Evolutionary conservation across 92 coral and sea anemone species (phyloP), one percentile per base, ranked within the genome.

Genomic region (Epizoanthus ramosus): DNA sequence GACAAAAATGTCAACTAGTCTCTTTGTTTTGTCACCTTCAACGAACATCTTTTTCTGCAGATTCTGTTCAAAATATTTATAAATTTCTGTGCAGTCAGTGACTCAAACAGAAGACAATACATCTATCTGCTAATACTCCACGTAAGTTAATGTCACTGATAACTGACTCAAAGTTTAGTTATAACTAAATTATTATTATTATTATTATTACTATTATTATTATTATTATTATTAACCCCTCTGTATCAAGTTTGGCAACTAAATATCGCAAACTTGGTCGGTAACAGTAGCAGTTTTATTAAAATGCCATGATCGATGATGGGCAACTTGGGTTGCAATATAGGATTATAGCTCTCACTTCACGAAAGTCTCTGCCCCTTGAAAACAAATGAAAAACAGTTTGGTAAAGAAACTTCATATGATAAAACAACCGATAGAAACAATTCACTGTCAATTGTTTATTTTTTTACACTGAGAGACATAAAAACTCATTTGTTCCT

Each of bases 1-100:
- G 37, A 86, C 89, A 86, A 66, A 85, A 68, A 86, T 86, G 63
- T 79, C 85, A 28, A 86, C 73, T 14, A 86, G 47, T 71, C 79
- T 14, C 22, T 85, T 16, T 41, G 16, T 57, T 82, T 16, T 74
- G 17, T 63, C n/a, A n/a, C 57, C 80, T 8, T 52, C 41, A 45
- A 43, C 22, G 8, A 65, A 65, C 63, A 79, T 79, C 35, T 41
- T 15, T 15, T 37, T 7, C 47, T 63, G 84, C 37, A 75, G 68
- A 15, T 75, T 68, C 16, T 64, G 67, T 74, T 79, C 90, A 43
- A 87, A 87, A 73, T 72, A 87, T 57, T 87, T 79, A 52, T 72
- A 82, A 8, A 88, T 41, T 19, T 71, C 83, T 17, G 79, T 17
- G 68, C 91, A 83, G 24, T 88, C 81, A 35, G 60, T 77, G 80